Base-by-base conservation (phyloP, 2,888 invertebrate genomes). In the Drosophila planitibia region DNA sequence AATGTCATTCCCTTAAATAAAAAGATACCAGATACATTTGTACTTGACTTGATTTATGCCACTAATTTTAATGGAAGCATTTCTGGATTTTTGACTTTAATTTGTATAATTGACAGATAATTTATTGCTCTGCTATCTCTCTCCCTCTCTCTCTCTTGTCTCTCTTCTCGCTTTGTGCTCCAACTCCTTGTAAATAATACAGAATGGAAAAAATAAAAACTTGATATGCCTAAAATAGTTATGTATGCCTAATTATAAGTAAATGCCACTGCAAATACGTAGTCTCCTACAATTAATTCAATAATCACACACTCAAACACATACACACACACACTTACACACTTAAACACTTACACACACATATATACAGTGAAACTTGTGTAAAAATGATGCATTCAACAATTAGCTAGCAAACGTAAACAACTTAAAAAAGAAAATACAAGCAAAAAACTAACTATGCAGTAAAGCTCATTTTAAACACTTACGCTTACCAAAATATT, bases 401-500 rank as follows among this genome's bases (percentile, higher is more conserved):
- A 79, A 71, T 79, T 89, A 86, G 85, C 75, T 83, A 89, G 84
- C 83, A 62, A 83, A 81, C 59, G 71, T 59, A 67, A 49, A 60
- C 5, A 57, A 69, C 44, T 33, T 57, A 60, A 51, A 53, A 16
- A 69, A 61, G 1, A 6, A 25, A 71, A 60, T 25, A 16, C 47
- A 47, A 14, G 16, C 25, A 44, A 44, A 49, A 59, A 59, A 62
- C 32, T 44, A 77, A 75, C 67, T 77, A 79, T 53, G 79, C 81
- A 77, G 70, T 55, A 66, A 79, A 83, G 85, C 85, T 85, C 85
- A 89, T 86, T 86, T 85, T 84, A 82, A 89, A 86, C 81, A 86
- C 76, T 85, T 86, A 86, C 85, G 85, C 85, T 86, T 86, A 86
- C 82, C 82, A 86, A 88, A 80, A 82, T 81, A 85, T 79, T 76